Evolutionary conservation across 2,797 vertebrate genomes (phyloP), one percentile per base, ranked within the genome.

Genomic region (Ptychadena robeensis): DNA sequence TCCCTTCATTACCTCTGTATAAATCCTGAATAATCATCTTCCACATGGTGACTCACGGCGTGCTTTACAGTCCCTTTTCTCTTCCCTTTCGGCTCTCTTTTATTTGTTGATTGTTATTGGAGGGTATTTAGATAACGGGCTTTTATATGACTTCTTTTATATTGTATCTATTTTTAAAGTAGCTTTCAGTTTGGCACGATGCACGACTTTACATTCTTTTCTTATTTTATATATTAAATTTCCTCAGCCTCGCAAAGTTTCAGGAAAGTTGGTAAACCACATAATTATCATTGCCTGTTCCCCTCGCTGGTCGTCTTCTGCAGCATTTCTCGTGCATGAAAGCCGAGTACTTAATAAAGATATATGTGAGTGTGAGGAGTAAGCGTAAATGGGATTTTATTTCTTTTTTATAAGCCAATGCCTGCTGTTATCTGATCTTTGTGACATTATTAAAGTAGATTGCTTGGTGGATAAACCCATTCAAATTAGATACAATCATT

Each of bases 221-320:
- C 35, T 30, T 2, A 67, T 25, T 66, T 65, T 74, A 74, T 73
- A 81, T 73, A 66, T 67, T 73, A 37, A 71, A 65, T 65, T 81
- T 73, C 44, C 63, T 53, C 15, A 66, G 67, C 40, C 63, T 67
- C 59, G 32, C 38, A 66, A 34, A 44, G 40, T 66, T 76, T 77
- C 74, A 72, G 69, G 63, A 72, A 82, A 66, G 32, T 22, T 67
- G 79, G 70, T 81, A 37, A 74, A 81, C 71, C 79, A 35, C 79
- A 12, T 2, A 15, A 22, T 38, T 73, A 53, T 34, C 32, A 28
- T n/a, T 53, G 37, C 12, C 48, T 32, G 34, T 31, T 35, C 11
- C 59, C 59, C 65, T 53, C 48, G 18, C 78, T 59, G 32, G 65
- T 59, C 48, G 31, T 37, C 35, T 15, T n/a, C 57, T 30, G 22